Evolutionary conservation across 2,113 vertebrate genomes (phyloP).

Genomic region (Nesoenas mayeri): DNA sequence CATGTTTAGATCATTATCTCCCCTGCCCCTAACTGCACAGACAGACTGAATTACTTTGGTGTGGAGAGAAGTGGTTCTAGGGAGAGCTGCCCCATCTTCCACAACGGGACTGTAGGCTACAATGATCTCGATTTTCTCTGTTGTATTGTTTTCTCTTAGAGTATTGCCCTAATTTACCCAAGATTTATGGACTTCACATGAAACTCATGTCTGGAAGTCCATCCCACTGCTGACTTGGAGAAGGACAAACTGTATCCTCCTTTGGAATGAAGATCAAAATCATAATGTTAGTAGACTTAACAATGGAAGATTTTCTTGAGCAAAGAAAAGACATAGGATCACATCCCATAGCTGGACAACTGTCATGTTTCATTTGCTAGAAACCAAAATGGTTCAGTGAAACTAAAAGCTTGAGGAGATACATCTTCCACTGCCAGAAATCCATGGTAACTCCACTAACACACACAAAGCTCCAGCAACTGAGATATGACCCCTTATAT

Average conservation of each 20-base stretch:
- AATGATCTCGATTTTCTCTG: neutral
- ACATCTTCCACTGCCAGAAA: neutral
- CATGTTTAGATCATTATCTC: neutral
- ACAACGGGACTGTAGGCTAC: neutral
- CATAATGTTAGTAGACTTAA: neutral
- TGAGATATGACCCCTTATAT: neutral
- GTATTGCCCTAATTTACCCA: too few species aligned
- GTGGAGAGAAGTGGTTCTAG: neutral
- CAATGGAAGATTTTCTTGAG: neutral
- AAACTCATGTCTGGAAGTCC: neutral
- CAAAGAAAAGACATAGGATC: neutral
- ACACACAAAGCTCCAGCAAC: neutral
- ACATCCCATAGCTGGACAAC: neutral
- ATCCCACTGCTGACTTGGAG: neutral
- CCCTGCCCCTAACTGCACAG: neutral
- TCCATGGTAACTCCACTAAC: neutral
- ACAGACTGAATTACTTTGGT: neutral
- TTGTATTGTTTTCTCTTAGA: too few species aligned
- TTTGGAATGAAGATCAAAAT: neutral
- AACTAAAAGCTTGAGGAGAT: neutral
- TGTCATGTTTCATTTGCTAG: neutral
- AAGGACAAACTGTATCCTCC: neutral
- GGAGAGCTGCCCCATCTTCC: neutral
- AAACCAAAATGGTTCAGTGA: neutral
- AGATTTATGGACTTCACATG: neutral